phyloP scores from a whole-genome alignment of 2,797 vertebrate genomes.

The Pangasius djambal region DNA sequence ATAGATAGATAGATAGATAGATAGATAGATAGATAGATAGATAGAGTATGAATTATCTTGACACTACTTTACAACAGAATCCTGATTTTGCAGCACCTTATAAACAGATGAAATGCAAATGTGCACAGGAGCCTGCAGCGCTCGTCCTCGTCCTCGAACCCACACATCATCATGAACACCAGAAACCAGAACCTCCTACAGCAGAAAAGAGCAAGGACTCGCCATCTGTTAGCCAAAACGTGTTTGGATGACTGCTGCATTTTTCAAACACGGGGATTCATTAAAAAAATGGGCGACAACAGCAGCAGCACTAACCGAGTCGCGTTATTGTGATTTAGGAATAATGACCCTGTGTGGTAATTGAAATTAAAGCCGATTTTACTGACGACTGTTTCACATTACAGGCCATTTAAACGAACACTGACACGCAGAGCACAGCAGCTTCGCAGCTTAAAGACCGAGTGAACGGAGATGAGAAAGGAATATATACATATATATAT shows the following conservation, averaged over 20 bases:
- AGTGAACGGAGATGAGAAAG: too few relatives aligned
- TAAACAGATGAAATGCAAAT: neutral
- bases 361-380: constrained; percentile 50
- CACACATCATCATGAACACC: neutral
- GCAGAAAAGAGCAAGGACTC: constrained; percentile 22
- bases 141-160: constrained; percentile 12
- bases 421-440: too few relatives aligned
- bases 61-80: neutral
- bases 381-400: constrained; percentile 45
- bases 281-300: neutral
- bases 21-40: too few relatives aligned
- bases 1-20: too few relatives aligned
- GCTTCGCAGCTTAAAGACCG: too few relatives aligned
- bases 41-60: too few relatives aligned
- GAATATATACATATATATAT: too few relatives aligned
- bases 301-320: neutral
- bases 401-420: too few relatives aligned
- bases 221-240: constrained; percentile 33
- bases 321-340: too few relatives aligned
- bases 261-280: constrained; percentile 29
- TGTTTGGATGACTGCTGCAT: constrained; percentile 3
- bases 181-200: too few relatives aligned
- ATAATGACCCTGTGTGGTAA: neutral
- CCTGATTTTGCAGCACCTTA: neutral
- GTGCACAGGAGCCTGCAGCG: neutral